These are phyloP conservation scores for Parnassius mnemosyne DNA, from an alignment of 2,888 invertebrate species.

Conservation along the genomic window DNA sequence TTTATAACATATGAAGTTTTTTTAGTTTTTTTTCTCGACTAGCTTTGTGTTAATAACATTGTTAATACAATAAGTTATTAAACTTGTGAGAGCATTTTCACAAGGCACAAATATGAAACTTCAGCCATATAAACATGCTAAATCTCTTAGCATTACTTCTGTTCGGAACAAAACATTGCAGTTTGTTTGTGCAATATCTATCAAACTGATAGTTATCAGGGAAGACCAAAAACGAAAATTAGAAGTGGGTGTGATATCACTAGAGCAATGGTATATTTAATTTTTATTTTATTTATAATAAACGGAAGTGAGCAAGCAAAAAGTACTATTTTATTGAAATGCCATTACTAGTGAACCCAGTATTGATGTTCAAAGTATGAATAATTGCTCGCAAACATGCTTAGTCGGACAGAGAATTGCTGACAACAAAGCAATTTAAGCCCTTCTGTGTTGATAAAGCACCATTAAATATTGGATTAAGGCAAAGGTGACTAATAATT, in stretches of 20 bases:
- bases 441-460: not conserved
- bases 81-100: not conserved
- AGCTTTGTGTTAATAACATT: slow-evolving; percentile 27
- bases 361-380: too few relatives aligned
- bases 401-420: too few relatives aligned
- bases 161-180: not conserved
- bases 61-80: slow-evolving; percentile 13
- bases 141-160: not conserved
- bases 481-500: not conserved
- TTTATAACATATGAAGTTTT: slow-evolving; percentile 20
- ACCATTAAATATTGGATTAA: slow-evolving; percentile 5
- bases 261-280: too few relatives aligned
- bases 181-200: not conserved
- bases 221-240: not conserved
- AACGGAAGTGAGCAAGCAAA: too few relatives aligned
- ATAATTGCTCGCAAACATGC: too few relatives aligned
- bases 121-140: too few relatives aligned
- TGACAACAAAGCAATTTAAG: too few relatives aligned
- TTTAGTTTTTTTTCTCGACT: slow-evolving; percentile 30
- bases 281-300: too few relatives aligned
- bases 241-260: not conserved
- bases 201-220: not conserved
- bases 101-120: slow-evolving; percentile 1
- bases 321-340: too few relatives aligned
- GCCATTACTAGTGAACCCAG: too few relatives aligned